These are phyloP conservation scores for Panthera leo DNA, from an alignment of 2,113 vertebrate species.

Conservation along the genomic window DNA sequence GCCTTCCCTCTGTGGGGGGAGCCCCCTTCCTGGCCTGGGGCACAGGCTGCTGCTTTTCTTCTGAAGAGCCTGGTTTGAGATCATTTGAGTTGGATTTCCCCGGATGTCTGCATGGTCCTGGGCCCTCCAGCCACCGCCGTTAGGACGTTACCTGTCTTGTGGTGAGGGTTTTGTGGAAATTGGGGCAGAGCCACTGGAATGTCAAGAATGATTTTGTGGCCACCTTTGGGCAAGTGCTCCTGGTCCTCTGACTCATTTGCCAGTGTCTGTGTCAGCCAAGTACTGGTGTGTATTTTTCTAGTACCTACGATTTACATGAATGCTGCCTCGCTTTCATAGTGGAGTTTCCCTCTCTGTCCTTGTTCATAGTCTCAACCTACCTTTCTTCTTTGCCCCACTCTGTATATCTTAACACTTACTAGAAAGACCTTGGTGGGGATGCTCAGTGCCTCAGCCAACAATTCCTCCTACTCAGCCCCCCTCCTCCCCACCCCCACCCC, in stretches of 20 bases:
- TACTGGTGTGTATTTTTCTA: neutral
- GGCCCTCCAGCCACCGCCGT: neutral
- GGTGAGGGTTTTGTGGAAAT: constrained; percentile 19
- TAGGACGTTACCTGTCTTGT: neutral
- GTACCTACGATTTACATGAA: neutral
- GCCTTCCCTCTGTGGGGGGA: neutral
- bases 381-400: neutral
- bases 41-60: neutral
- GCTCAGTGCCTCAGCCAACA: neutral
- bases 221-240: neutral
- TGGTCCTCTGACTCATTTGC: neutral
- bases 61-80: neutral
- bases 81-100: neutral
- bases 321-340: neutral
- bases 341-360: neutral
- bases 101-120: neutral
- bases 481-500: constrained; percentile 34
- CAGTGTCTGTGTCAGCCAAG: neutral
- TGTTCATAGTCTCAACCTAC: neutral
- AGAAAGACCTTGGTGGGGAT: neutral
- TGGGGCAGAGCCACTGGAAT: neutral
- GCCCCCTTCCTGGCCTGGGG: neutral
- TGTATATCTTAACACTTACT: neutral
- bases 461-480: neutral
- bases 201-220: constrained; percentile 17